Base-by-base conservation (phyloP, 2,113 vertebrate species). In the Oceanites oceanicus region DNA sequence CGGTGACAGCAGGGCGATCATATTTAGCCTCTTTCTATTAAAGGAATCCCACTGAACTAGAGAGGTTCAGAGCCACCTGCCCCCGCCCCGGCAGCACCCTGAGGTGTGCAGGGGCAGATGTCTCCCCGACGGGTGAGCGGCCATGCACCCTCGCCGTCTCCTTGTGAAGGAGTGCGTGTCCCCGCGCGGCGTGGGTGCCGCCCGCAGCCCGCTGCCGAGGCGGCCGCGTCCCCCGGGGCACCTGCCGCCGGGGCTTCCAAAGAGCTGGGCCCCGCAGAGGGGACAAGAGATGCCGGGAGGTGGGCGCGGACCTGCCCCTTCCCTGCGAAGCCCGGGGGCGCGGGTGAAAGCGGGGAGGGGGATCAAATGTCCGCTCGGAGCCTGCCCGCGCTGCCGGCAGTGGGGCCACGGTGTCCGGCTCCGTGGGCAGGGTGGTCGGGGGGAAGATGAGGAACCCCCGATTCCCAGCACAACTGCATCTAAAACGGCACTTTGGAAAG, bases 151-250 rank as follows among this genome's bases (percentile, higher is more conserved):
- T 45, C 25, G 5, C 40, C 12, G 2, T 11, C 19, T n/a, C 34
- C 73, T 11, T 17, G 30, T 3, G 40, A 36, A 17, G 45, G 27
- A 27, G 36, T 4, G 36, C 4, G 12, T 22, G 66, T 71, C 32
- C 32, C 20, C 26, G 4, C 6, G 25, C 27, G 2, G 49, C 7
- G 22, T 11, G 47, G 10, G 15, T 25, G 22, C 25, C 10, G 5
- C 13, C 10, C 16, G 12, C 40, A 29, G 4, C 26, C 16, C 16
- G 8, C 63, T 76, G 61, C 40, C 17, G 6, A 17, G 56, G 38
- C 15, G 7, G 9, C 6, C 30, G 1, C 23, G 9, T 34, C 5
- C 3, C n/a, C 15, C 4, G 11, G 6, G 25, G 5, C 82, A 83
- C 83, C 89, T 90, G 75, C 79, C 17, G 6, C 58, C 8, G 25